phyloP scores from a whole-genome alignment of 2,888 invertebrate genomes.

The Apodemia hepburni region DNA sequence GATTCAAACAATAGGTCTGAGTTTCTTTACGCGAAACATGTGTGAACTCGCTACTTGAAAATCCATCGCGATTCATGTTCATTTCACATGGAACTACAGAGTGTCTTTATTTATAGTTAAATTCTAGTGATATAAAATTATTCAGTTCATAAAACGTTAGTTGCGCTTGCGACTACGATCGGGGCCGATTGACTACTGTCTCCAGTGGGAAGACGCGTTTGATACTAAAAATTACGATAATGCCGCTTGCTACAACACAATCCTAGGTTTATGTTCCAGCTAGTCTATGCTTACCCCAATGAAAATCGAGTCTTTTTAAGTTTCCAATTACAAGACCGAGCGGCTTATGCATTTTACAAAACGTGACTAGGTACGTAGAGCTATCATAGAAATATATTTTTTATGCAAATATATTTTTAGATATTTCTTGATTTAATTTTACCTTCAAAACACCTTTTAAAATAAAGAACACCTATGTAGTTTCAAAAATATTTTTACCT shows the following conservation, averaged over 20 bases:
- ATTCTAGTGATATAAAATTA: constrained; percentile 2
- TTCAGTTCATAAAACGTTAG: neutral
- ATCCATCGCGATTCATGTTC: constrained; percentile 37
- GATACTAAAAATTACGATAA: constrained; percentile 17
- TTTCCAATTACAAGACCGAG: constrained; percentile 3
- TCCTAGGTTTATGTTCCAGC: constrained; percentile 8
- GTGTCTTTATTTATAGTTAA: constrained; percentile 28
- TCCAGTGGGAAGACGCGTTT: constrained; percentile 12
- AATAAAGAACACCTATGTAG: too few species aligned
- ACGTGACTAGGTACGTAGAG: constrained; percentile 8
- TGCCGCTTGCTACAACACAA: neutral
- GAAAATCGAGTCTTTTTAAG: constrained; percentile 6
- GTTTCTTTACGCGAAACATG: constrained; percentile 36
- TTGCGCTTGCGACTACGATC: constrained; percentile 32
- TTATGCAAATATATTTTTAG: neutral
- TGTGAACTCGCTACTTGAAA: constrained; percentile 41
- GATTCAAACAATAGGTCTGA: constrained; percentile 28
- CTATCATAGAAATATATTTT: constrained; percentile 4
- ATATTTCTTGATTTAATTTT: too few species aligned
- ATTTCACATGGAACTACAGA: constrained; percentile 37
- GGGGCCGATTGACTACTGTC: constrained; percentile 34
- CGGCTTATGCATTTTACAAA: constrained; percentile 16
- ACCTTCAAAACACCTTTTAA: too few species aligned
- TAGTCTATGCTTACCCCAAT: constrained; percentile 1
- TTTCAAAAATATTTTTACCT: too few species aligned